These are phyloP conservation scores for Leptinotarsa juncta DNA, from an alignment of 2,888 invertebrate genomes.

Conservation along the genomic window DNA sequence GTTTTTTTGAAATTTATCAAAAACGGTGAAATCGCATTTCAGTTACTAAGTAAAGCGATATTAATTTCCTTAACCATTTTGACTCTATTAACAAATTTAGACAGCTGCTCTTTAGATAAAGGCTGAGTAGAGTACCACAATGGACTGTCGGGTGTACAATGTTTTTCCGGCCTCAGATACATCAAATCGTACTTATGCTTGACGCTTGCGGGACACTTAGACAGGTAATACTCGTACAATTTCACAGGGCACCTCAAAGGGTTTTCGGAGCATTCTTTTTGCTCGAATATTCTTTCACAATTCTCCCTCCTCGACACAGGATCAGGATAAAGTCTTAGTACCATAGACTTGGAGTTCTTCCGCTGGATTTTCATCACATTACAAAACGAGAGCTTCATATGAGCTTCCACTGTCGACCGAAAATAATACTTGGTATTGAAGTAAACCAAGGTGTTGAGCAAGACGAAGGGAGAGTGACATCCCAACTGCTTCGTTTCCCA, in stretches of 20 bases:
- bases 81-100: conserved; percentile 81
- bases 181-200: conserved; percentile 84
- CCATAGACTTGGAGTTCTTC: conserved; percentile 56
- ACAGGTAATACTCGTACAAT: conserved; percentile 91
- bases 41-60: conserved; percentile 32
- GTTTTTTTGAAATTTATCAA: not conserved
- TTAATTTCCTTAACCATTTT: conserved; percentile 45
- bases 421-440: conserved; percentile 94
- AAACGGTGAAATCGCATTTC: conserved; percentile 5
- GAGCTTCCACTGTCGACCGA: conserved; percentile 87
- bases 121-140: conserved; percentile 91
- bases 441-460: conserved; percentile 89
- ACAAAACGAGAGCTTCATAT: conserved; percentile 86
- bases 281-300: conserved; percentile 67
- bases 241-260: conserved; percentile 89
- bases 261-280: conserved; percentile 72
- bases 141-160: conserved; percentile 89
- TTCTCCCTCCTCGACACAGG: conserved; percentile 64
- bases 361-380: conserved; percentile 93
- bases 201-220: conserved; percentile 91
- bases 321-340: conserved; percentile 47
- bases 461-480: conserved; percentile 88
- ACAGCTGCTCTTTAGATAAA: conserved; percentile 78
- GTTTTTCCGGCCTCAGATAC: conserved; percentile 87
- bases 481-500: conserved; percentile 94